Base-by-base conservation (phyloP, 2,888 invertebrate species). In the Drosophila colorata region DNA sequence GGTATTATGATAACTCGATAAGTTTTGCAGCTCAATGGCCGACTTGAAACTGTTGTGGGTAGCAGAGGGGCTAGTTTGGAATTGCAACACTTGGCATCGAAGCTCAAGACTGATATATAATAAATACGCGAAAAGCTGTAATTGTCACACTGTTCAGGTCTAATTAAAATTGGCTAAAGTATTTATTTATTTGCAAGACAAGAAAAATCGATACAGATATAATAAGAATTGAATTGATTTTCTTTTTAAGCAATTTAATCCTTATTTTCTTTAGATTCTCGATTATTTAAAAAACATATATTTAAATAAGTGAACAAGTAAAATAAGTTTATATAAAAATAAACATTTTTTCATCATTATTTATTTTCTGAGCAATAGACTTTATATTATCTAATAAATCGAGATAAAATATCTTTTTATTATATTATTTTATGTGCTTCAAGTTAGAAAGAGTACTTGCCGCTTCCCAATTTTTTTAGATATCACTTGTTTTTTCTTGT, bases 401-500 rank as follows among this genome's bases (percentile, higher is more conserved):
- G 3, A 2, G 2, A 2, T 9, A 9, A 9, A 28, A 28, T 9
- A 28, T 28, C 9, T 8, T 28, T 2, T 28, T 9, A 9, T 28
- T 28, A 9, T 28, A 9, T 8, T 28, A 31, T 31, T 4, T 9
- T 0, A 11, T 4, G 3, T 4, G 31, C 31, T 31, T 4, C 2
- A 11, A 4, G 31, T 31, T 11, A 2, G 53, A 49, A 43, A 67
- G 79, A 41, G 60, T 63, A 74, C 66, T 44, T 46, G 37, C 18
- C n/a, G 40, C 14, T 41, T 44, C 14, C 28, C 23, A 20, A 49
- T 43, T 23, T 23, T 40, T 28, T 18, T 20, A 48, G 57, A 47
- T 61, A 64, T 51, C 46, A 59, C 31, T 75, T 79, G 55, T 72
- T 63, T 52, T 61, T 56, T 20, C 71, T 56, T 74, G 71, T 70